Evolutionary conservation across 2,797 vertebrate species (phyloP).

Genomic region (Anomalospiza imberbis): DNA sequence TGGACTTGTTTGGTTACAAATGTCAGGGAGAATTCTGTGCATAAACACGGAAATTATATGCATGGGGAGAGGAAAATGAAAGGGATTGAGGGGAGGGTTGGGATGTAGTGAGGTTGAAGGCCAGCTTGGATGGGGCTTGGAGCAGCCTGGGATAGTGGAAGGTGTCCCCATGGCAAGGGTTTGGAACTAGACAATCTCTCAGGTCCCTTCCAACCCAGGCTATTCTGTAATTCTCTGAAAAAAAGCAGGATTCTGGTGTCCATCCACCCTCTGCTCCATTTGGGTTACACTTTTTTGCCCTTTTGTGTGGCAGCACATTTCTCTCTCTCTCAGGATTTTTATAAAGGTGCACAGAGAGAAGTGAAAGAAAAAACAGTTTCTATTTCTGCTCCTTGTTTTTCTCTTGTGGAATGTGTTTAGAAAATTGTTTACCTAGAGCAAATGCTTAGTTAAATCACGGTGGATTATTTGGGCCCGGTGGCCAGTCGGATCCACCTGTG

Average conservation of each 20-base stretch:
- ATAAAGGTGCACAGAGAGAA: no score
- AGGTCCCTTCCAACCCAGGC: not conserved
- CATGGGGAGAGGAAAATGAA: not conserved
- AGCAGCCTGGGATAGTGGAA: not conserved
- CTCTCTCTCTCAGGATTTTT: no score
- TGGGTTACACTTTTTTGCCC: not conserved
- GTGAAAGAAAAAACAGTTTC: no score
- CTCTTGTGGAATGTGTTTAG: no score
- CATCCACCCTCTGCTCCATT: not conserved
- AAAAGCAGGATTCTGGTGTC: not conserved
- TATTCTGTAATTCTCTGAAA: not conserved
- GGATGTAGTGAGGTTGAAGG: rapidly evolving
- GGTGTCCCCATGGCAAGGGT: not conserved
- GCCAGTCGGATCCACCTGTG: no score
- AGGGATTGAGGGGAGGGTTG: not conserved
- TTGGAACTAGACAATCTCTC: rapidly evolving
- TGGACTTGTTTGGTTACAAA: rapidly evolving
- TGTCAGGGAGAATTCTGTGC: not conserved
- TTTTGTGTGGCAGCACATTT: no score
- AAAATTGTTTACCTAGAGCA: no score
- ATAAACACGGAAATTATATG: not conserved
- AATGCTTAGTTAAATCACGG: no score
- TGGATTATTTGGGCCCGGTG: no score
- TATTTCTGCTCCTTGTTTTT: no score
- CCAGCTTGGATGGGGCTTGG: not conserved